Percentiles rank a stretch among this genome's conserved stretches.
Conservation (phyloP, 2,888 invertebrate species). For the Bugulina stolonifera region DNA sequence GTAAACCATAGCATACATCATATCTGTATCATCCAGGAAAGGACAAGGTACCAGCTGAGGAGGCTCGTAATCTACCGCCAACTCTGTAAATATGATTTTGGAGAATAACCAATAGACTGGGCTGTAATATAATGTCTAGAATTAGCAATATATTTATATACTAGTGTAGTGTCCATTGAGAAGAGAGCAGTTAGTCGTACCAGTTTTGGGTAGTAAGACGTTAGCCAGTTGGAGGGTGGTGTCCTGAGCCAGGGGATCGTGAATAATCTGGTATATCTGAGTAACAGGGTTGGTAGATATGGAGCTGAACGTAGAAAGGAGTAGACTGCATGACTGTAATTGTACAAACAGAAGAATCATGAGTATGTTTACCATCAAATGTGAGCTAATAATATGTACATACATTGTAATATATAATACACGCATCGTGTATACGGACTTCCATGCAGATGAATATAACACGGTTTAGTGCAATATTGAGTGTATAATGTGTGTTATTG, state of each 20-base stretch:
- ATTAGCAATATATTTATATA: no score
- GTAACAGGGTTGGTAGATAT: not conserved
- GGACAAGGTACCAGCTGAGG: conserved; percentile 70
- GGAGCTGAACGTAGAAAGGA: conserved; percentile 17
- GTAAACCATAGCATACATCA: conserved; percentile 81
- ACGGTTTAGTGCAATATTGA: no score
- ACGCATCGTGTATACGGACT: no score
- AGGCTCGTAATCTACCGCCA: conserved; percentile 56
- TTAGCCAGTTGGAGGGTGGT: not conserved
- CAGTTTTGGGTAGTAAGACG: not conserved
- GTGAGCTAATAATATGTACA: no score
- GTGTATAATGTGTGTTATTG: no score
- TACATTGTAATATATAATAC: no score
- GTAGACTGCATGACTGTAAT: not conserved
- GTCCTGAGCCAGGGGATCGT: not conserved
- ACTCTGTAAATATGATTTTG: no score
- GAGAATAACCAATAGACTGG: no score
- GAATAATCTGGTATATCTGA: not conserved
- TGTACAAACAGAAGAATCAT: not conserved
- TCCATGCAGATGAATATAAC: no score
- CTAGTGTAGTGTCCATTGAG: no score
- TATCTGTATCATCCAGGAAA: conserved; percentile 59
- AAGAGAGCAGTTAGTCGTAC: not conserved
- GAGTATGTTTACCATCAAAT: no score
- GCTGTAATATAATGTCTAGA: no score